phyloP scores from a whole-genome alignment of 2,113 vertebrate genomes.

The Lepidothrix coronata region DNA sequence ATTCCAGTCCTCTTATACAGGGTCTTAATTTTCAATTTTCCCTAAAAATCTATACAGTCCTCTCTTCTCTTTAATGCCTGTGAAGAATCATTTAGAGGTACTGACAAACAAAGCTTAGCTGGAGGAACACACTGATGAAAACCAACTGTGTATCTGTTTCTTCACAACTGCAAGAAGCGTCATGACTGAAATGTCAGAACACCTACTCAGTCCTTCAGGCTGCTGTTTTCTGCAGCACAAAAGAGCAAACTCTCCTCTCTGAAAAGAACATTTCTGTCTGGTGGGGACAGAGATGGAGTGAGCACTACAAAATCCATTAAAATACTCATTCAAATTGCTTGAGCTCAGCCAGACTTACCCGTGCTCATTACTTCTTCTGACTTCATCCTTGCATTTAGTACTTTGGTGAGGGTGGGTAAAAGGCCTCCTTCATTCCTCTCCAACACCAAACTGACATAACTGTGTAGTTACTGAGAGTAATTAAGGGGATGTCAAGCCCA shows the following conservation, averaged over 20 bases:
- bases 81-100: background rate
- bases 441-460: background rate
- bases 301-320: background rate
- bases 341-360: background rate
- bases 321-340: background rate
- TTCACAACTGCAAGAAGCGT: background rate
- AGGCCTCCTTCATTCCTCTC: background rate
- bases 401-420: background rate
- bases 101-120: background rate
- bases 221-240: background rate
- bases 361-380: background rate
- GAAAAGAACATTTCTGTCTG: background rate
- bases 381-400: background rate
- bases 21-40: background rate
- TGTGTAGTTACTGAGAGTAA: background rate
- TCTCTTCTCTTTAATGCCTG: background rate
- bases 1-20: background rate
- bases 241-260: background rate
- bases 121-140: background rate
- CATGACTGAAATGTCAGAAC: slow-evolving; percentile 33
- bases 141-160: background rate
- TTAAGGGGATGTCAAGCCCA: background rate
- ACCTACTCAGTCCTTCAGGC: slow-evolving; percentile 34
- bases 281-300: background rate
- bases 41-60: background rate